Evolutionary conservation across 2,797 vertebrate genomes (phyloP).

Genomic region (Pampus argenteus): DNA sequence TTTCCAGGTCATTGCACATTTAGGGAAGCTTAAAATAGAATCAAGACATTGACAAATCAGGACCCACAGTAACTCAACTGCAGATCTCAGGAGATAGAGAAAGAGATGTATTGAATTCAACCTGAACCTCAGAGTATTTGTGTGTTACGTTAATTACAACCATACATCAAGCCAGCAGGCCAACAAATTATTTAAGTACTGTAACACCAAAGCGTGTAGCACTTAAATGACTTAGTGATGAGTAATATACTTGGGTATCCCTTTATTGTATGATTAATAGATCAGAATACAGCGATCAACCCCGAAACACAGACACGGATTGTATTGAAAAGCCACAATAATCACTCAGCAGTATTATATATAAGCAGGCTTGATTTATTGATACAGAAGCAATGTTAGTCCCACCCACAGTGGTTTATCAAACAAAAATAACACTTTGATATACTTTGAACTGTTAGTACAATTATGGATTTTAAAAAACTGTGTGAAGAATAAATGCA

Average conservation of each 20-base stretch:
- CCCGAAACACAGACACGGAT: conserved; percentile 27
- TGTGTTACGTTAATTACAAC: conserved; percentile 63
- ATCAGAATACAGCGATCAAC: conserved; percentile 21
- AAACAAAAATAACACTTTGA: conserved; percentile 1
- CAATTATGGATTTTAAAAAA: neutral
- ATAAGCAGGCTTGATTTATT: neutral
- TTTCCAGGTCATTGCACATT: conserved; percentile 74
- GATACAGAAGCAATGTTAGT: conserved; percentile 1
- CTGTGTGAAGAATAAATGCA: conserved; percentile 27
- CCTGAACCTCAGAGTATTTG: conserved; percentile 46
- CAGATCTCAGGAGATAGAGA: conserved; percentile 54
- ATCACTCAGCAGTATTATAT: conserved; percentile 15
- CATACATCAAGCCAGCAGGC: conserved; percentile 53
- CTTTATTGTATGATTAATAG: conserved; percentile 31
- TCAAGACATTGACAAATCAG: conserved; percentile 56
- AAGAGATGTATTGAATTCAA: conserved; percentile 58
- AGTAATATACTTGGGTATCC: conserved; percentile 8
- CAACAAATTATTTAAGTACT: conserved; percentile 52
- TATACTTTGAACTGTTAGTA: neutral
- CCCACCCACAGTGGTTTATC: neutral
- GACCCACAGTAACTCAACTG: conserved; percentile 44
- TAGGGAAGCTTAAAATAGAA: conserved; percentile 70
- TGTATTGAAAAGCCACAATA: conserved; percentile 26
- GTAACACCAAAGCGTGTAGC: conserved; percentile 45
- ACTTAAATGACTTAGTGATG: conserved; percentile 42